A percentile compares a stretch with the other conserved stretches of the same genome.
These are phyloP conservation scores for Trinorchestia longiramus DNA, from an alignment of 1,140 invertebrate species.

Conservation along the genomic window DNA sequence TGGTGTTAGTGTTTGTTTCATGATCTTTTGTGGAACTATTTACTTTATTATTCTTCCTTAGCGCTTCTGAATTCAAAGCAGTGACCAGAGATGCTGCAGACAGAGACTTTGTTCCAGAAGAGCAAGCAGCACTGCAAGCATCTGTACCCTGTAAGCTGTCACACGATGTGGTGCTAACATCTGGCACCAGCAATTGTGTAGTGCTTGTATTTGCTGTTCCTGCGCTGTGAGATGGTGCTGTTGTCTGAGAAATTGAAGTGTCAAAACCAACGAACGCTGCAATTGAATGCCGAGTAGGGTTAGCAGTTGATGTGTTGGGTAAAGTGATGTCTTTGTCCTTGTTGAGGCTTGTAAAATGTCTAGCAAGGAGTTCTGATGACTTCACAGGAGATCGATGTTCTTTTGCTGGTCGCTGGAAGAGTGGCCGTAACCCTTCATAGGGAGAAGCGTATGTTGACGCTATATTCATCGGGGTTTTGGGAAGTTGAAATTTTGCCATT, in stretches of 20 bases:
- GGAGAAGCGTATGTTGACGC: neutral
- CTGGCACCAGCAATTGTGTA: too few relatives aligned
- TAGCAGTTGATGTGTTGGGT: neutral
- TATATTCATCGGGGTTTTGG: neutral
- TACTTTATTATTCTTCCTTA: neutral
- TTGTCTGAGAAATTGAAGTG: neutral
- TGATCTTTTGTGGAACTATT: neutral
- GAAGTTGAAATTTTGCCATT: too few relatives aligned
- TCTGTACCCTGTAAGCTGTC: too few relatives aligned
- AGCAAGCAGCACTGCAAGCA: too few relatives aligned
- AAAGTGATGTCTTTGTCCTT: neutral
- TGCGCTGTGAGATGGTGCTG: neutral
- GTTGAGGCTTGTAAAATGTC: neutral
- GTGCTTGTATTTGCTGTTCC: too few relatives aligned
- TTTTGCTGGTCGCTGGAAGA: neutral
- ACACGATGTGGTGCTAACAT: too few relatives aligned
- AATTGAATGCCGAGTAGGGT: neutral
- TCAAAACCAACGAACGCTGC: neutral
- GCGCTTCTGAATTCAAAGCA: neutral
- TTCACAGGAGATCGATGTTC: neutral
- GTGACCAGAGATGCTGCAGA: neutral
- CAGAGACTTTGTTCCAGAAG: too few relatives aligned
- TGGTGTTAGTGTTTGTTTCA: neutral
- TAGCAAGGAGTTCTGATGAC: neutral
- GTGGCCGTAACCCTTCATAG: neutral